Evolutionary conservation across 2,113 vertebrate genomes (phyloP).

Genomic region (Colaptes auratus): DNA sequence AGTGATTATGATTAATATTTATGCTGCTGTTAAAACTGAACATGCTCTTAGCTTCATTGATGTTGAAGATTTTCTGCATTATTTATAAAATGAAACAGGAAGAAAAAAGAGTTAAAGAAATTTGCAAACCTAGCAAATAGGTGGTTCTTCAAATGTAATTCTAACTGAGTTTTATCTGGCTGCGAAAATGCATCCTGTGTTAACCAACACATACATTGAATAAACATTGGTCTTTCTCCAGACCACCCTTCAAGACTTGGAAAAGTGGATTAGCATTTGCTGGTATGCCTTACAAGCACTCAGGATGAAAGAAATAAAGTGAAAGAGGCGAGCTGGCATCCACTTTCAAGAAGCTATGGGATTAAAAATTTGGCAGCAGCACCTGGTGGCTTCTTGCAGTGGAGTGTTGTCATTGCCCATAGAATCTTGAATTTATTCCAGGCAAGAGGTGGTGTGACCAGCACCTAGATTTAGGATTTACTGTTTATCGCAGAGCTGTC

Average conservation of each 20-base stretch:
- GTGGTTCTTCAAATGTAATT: slow-evolving; percentile 60
- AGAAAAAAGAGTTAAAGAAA: background rate
- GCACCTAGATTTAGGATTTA: slow-evolving; percentile 62
- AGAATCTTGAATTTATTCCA: slow-evolving; percentile 61
- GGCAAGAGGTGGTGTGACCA: slow-evolving; percentile 62
- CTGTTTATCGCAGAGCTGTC: slow-evolving; percentile 63
- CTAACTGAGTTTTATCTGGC: slow-evolving; percentile 34
- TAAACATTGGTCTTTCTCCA: background rate
- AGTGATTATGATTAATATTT: slow-evolving; percentile 69
- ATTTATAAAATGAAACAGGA: slow-evolving; percentile 22
- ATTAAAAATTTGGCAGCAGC: slow-evolving; percentile 48
- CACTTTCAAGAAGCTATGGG: slow-evolving; percentile 29
- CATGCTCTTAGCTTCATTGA: slow-evolving; percentile 46
- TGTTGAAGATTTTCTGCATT: slow-evolving; percentile 58
- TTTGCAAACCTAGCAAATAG: slow-evolving; percentile 15
- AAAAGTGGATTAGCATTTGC: background rate
- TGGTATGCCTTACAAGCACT: background rate
- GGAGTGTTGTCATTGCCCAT: slow-evolving; percentile 38
- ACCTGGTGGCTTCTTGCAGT: background rate
- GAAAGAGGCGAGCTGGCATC: slow-evolving; percentile 59
- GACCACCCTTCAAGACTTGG: slow-evolving; percentile 10
- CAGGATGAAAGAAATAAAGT: slow-evolving; percentile 50
- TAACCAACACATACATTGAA: background rate
- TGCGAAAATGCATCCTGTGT: slow-evolving; percentile 28
- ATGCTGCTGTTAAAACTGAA: slow-evolving; percentile 57